Conservation (phyloP, 2,888 invertebrate genomes). For the Zootermopsis nevadensis region DNA sequence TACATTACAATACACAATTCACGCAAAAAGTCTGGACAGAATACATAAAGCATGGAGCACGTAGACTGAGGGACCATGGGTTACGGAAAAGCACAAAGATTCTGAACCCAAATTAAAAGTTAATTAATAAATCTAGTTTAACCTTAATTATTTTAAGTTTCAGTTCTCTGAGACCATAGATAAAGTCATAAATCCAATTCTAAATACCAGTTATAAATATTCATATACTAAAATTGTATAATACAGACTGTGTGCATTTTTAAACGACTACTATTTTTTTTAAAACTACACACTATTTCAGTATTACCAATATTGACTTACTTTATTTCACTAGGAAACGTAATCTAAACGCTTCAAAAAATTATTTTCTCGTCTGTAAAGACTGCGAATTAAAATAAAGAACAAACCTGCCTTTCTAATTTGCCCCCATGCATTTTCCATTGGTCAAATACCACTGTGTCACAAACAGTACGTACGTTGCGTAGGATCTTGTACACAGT, state of each 20-base stretch:
- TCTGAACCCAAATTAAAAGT: background rate
- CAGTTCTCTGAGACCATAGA: too few relatives aligned
- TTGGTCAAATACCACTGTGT: background rate
- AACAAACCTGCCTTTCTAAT: background rate
- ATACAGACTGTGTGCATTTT: background rate
- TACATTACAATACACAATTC: background rate
- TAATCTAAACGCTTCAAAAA: too few relatives aligned
- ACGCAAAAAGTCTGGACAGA: background rate
- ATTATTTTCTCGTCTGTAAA: background rate
- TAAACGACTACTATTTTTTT: background rate
- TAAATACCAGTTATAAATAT: background rate
- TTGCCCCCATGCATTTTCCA: background rate
- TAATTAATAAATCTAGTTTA: background rate
- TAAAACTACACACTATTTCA: background rate
- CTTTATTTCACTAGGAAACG: background rate
- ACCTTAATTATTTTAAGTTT: background rate
- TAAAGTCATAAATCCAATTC: background rate
- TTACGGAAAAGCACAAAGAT: background rate
- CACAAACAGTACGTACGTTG: background rate
- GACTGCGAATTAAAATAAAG: background rate
- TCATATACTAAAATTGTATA: background rate
- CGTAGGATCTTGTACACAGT: background rate
- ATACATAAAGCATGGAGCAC: background rate
- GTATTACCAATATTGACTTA: background rate
- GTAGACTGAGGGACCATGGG: background rate